Base-by-base conservation (phyloP, 2,113 vertebrate species). In the Epinephelus cyanopodus region DNA sequence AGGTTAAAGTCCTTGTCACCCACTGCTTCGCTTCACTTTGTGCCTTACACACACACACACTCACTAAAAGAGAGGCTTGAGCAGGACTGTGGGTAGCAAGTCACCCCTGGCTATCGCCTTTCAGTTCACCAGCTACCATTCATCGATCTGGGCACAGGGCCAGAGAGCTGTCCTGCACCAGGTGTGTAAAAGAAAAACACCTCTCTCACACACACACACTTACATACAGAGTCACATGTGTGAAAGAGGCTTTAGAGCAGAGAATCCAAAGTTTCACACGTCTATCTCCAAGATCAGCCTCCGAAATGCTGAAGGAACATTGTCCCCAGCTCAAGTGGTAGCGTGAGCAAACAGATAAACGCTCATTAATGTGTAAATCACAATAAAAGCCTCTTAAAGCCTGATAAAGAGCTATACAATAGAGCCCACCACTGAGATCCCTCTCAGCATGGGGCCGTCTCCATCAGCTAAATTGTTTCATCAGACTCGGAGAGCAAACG, bases 341-440 rank as follows among this genome's bases (percentile, higher is more conserved):
- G 90, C 79, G 85, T 89, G 90, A 92, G 90, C 90, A 88, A 90
- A 94, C 88, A 91, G 87, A 92, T 91, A 84, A 92, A 92, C 73
- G 79, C 90, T 90, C 90, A 90, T 94, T 94, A 93, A 91, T 89
- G 90, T 93, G 92, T 90, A 94, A 94, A 93, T 94, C 87, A 89
- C 90, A 91, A 93, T 89, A 82, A 93, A 93, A 93, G 91, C 89
- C 85, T 91, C 91, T 94, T 93, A 92, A 82, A 84, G 85, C 88
- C 88, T 78, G 91, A 93, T 92, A 90, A 92, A 90, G 90, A 87
- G 86, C 91, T 50, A 81, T 69, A 92, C 88, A 91, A 89, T 81
- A 69, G 82, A 74, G 79, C 82, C 89, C 74, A 81, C 91, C 81
- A 82, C 80, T 69, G 91, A 87, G 91, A 54, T 81, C 83, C 88